Evolutionary conservation across 2,888 invertebrate genomes (phyloP).

Genomic region (Flabesymbios commensalis): DNA sequence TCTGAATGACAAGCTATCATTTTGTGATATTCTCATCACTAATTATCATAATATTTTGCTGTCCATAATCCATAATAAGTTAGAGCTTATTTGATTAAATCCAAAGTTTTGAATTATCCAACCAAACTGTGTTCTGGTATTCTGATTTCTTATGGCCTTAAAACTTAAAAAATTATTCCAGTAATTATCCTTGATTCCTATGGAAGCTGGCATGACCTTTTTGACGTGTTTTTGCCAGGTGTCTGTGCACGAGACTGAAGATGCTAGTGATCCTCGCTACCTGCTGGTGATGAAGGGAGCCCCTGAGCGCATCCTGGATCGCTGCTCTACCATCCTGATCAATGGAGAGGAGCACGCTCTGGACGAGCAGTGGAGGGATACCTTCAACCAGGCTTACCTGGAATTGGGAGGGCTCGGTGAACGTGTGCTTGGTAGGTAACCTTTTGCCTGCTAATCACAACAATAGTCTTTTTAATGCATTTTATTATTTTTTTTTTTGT

Average conservation of each 20-base stretch:
- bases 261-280: conserved; percentile 62
- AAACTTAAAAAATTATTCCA: background rate
- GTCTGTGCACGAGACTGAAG: conserved; percentile 89
- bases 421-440: conserved; percentile 73
- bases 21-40: too few species aligned
- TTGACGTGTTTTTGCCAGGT: conserved; percentile 66
- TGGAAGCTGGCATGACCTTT: background rate
- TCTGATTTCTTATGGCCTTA: background rate
- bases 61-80: too few species aligned
- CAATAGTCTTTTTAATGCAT: too few species aligned
- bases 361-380: conserved; percentile 92
- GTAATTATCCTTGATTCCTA: background rate
- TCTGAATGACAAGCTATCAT: too few species aligned
- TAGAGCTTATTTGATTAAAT: too few species aligned
- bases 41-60: too few species aligned
- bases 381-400: conserved; percentile 89
- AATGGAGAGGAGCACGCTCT: conserved; percentile 88
- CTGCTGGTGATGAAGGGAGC: conserved; percentile 85
- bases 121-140: background rate
- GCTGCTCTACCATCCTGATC: conserved; percentile 86
- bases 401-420: conserved; percentile 85
- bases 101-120: background rate
- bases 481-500: too few species aligned
- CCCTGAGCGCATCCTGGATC: conserved; percentile 90
- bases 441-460: too few species aligned